Base-by-base conservation (phyloP, 2,888 invertebrate genomes). In the Melanotus villosus region DNA sequence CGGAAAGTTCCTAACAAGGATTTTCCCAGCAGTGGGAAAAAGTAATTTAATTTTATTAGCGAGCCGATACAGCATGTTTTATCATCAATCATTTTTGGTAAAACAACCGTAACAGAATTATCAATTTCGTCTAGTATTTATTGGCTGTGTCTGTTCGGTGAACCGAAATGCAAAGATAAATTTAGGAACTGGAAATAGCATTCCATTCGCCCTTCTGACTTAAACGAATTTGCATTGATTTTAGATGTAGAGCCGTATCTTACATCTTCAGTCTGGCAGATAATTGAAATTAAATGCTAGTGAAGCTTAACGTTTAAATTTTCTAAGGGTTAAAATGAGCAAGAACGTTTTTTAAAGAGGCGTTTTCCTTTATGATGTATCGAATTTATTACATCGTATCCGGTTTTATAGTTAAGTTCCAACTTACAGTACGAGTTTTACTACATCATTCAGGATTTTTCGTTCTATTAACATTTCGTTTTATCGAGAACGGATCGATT, bases 201-300 rank as follows among this genome's bases (percentile, higher is more conserved):
- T 45, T 23, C 23, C 47, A 47, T 1, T 7, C 23, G 18, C 23
- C 21, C 12, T 23, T 18, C 32, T 10, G 7, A 30, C 19, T 18
- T 32, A 52, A 52, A 52, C 52, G 32, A 52, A 52, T 52, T 50
- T 50, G 50, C 50, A 52, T 52, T 52, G 52, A 52, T 52, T 52
- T 47, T n/a, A 23, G 23, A 47, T 47, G 23, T 47, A 47, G 23
- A n/a, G 3, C 26, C 23, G 34, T 34, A 47, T 47, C 47, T n/a
- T 30, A 10, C 47, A 10, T 18, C 30, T 52, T 52, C 52, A 52
- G 52, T 19, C 32, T 47, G 23, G 18, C 16, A 16, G 52, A 52
- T 52, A 32, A 52, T 52, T 52, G 32, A 52, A 52, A 52, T 52
- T 18, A 32, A 32, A 30, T 18, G 50, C 14, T 21, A 4, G n/a